Evolutionary conservation across 2,888 invertebrate genomes (phyloP).

Genomic region (Troides oblongomaculatus): DNA sequence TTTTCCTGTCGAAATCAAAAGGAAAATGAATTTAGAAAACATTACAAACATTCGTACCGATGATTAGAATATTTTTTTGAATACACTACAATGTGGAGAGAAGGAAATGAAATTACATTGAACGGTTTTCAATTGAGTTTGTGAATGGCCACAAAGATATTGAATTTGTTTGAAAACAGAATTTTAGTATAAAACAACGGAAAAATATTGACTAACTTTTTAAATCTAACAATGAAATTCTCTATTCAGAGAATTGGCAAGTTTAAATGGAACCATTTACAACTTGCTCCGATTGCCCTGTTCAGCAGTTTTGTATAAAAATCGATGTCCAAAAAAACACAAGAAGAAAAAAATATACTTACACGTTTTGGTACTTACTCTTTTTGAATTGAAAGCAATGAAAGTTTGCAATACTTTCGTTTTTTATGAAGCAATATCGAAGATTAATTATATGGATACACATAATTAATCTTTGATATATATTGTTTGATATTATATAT

Average conservation of each 20-base stretch:
- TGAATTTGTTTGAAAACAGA: not conserved
- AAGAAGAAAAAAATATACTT: not conserved
- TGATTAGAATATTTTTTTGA: no score
- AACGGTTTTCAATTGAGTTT: not conserved
- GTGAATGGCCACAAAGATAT: not conserved
- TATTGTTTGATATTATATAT: no score
- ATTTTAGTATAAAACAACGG: constrained; percentile 39
- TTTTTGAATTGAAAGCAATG: no score
- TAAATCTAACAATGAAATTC: constrained; percentile 54
- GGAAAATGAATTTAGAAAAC: no score
- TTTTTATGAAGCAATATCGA: no score
- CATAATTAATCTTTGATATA: no score
- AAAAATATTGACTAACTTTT: constrained; percentile 67
- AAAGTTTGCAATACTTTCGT: no score
- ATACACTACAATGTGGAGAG: no score
- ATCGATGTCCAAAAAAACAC: not conserved
- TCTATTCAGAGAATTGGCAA: constrained; percentile 54
- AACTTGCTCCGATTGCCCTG: constrained; percentile 51
- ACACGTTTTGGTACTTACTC: not conserved
- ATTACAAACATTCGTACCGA: no score
- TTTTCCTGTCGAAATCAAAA: no score
- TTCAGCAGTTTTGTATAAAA: constrained; percentile 25
- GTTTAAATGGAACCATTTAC: constrained; percentile 67
- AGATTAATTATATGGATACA: no score
- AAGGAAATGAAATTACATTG: no score